Percentiles rank a stretch among this genome's conserved stretches.
These are phyloP conservation scores for Macroglossus sobrinus DNA, from an alignment of 2,113 vertebrate genomes.

Conservation along the genomic window DNA sequence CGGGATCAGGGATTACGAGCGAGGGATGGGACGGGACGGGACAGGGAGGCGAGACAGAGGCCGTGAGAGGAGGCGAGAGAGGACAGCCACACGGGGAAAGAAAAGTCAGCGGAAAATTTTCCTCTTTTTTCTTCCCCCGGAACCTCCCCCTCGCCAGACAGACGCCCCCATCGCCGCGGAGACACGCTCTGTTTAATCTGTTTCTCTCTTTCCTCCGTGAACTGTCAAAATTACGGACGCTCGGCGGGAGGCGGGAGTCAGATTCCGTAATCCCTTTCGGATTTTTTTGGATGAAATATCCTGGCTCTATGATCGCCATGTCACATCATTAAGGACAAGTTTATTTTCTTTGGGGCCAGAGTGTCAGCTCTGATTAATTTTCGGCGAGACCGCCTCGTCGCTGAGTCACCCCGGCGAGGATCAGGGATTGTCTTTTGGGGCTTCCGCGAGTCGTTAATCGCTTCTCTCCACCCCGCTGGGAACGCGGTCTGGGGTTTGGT, in stretches of 20 bases:
- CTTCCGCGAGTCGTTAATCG: constrained; percentile 40
- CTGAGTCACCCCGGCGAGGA: constrained; percentile 59
- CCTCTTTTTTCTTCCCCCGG: background rate
- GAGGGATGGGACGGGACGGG: background rate
- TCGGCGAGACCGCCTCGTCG: constrained; percentile 57
- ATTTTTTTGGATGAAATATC: constrained; percentile 71
- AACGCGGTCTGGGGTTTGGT: constrained; percentile 31
- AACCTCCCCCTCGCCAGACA: constrained; percentile 40
- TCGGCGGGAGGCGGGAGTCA: constrained; percentile 57
- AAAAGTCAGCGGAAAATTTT: background rate
- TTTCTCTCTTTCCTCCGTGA: constrained; percentile 9
- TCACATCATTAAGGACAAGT: constrained; percentile 65
- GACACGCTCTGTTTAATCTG: background rate
- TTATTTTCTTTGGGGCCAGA: constrained; percentile 71
- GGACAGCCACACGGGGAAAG: fast-evolving
- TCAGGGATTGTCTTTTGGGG: constrained; percentile 58
- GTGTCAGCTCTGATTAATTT: constrained; percentile 51
- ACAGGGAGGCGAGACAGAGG: background rate
- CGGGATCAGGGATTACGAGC: background rate
- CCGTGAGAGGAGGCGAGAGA: fast-evolving
- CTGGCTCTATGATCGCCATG: constrained; percentile 58
- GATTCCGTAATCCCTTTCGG: constrained; percentile 61
- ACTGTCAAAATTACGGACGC: constrained; percentile 58
- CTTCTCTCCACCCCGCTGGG: constrained; percentile 69
- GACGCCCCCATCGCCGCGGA: constrained; percentile 6